Evolutionary conservation across 2,797 vertebrate species (phyloP).

Genomic region (Macropus fuliginosus): DNA sequence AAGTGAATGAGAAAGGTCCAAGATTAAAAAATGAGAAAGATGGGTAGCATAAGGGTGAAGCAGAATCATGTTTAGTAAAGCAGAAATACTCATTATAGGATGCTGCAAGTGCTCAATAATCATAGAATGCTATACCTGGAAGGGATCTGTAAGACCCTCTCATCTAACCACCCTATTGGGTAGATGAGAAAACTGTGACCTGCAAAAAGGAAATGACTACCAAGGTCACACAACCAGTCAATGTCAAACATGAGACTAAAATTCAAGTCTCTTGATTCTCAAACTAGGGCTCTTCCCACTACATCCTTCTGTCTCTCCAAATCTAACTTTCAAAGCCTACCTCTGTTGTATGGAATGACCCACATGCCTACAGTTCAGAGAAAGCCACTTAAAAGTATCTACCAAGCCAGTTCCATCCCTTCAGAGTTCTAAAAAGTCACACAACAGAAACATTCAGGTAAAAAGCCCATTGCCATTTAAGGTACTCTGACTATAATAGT

Average conservation of each 20-base stretch:
- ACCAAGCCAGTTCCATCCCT: neutral
- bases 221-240: neutral
- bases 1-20: neutral
- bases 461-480: neutral
- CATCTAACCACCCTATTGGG: neutral
- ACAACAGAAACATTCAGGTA: neutral
- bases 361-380: neutral
- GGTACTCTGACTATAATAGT: neutral
- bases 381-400: neutral
- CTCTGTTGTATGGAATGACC: neutral
- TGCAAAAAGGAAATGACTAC: neutral
- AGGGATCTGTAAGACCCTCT: neutral
- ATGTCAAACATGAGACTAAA: neutral
- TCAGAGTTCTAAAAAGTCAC: neutral
- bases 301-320: neutral
- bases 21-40: neutral
- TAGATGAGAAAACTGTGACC: neutral
- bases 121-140: neutral
- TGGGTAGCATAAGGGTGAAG: rapidly evolving
- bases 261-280: neutral
- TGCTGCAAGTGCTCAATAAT: neutral
- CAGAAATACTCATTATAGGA: neutral
- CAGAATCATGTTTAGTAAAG: rapidly evolving
- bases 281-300: neutral
- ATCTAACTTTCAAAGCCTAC: neutral